These are phyloP conservation scores for Ridgeia piscesae DNA, from an alignment of 1,140 invertebrate genomes.

Conservation along the genomic window DNA sequence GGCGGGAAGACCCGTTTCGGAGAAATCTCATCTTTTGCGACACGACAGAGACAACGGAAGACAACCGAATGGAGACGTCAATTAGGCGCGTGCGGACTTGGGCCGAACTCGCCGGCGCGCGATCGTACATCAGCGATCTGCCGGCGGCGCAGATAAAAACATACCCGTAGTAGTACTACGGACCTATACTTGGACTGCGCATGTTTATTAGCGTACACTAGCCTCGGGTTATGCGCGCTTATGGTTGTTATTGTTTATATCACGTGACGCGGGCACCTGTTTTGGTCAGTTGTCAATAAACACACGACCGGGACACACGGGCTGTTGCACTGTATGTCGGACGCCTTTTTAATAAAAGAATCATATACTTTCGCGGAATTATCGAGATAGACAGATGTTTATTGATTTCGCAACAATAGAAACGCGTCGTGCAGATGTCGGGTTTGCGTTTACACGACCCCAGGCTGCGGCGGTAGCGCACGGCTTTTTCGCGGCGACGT, in stretches of 20 bases:
- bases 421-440: neutral
- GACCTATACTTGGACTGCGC: neutral
- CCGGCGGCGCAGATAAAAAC: neutral
- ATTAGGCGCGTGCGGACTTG: neutral
- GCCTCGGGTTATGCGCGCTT: neutral
- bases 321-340: neutral
- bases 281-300: neutral
- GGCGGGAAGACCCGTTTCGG: neutral
- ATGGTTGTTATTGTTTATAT: neutral
- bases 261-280: neutral
- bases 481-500: neutral
- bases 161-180: neutral
- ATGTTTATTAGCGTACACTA: neutral
- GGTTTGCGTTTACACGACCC: neutral
- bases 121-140: neutral
- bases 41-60: neutral
- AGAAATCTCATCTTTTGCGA: neutral
- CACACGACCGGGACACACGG: too few species aligned
- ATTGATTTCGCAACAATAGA: neutral
- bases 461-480: neutral
- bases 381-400: neutral
- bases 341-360: neutral
- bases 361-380: neutral
- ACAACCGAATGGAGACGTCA: neutral
- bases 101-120: neutral